Conservation (phyloP, 2,888 invertebrate genomes). For the Smittia aterrima region DNA sequence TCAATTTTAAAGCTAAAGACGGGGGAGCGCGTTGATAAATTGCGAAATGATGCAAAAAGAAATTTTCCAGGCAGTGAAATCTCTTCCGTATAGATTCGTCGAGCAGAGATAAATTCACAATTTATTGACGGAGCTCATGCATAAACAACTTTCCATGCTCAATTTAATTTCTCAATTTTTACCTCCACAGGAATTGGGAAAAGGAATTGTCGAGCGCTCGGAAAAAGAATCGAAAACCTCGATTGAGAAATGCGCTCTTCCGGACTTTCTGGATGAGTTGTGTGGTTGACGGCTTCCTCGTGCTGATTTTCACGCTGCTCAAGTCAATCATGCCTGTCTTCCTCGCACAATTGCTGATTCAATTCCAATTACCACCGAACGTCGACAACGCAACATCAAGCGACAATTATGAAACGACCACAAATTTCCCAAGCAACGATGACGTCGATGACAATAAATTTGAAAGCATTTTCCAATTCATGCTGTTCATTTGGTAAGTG, state of each 20-base stretch:
- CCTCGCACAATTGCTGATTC: constrained; percentile 51
- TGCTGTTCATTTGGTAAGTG: constrained; percentile 32
- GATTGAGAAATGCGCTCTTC: constrained; percentile 63
- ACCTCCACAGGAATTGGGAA: constrained; percentile 63
- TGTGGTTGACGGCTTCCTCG: constrained; percentile 63
- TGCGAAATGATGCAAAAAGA: not conserved
- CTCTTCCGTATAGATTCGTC: not conserved
- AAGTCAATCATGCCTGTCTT: constrained; percentile 53
- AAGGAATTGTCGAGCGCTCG: constrained; percentile 61
- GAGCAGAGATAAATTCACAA: not conserved
- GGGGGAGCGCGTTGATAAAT: not conserved
- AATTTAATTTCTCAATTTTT: constrained; percentile 2
- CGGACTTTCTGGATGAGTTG: constrained; percentile 69
- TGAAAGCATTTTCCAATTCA: constrained; percentile 17
- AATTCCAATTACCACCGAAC: constrained; percentile 48
- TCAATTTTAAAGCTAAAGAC: not conserved
- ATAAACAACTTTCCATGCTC: not conserved
- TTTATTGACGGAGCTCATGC: not conserved
- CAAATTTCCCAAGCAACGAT: not conserved
- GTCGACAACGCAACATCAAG: not conserved
- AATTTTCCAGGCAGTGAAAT: too few relatives aligned
- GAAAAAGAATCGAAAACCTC: constrained; percentile 60
- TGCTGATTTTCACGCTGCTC: constrained; percentile 52
- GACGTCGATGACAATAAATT: constrained; percentile 11
- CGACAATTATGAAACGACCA: not conserved